Evolutionary conservation across 2,797 vertebrate genomes (phyloP), one percentile per base, ranked within the genome.

Genomic region (Poecilia velifera): DNA sequence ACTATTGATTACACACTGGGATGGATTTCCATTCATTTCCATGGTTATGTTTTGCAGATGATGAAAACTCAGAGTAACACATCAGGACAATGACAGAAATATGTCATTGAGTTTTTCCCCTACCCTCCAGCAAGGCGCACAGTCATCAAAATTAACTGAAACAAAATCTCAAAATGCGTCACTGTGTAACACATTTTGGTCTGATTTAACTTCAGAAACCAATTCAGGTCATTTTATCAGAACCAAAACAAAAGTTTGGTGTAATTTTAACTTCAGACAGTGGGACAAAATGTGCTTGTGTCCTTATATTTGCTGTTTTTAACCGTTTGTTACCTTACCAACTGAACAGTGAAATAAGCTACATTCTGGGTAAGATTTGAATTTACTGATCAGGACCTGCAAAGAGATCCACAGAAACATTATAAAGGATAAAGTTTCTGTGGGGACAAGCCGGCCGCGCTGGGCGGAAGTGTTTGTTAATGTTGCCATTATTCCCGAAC

Each of bases 401-500:
- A 25, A 2, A 68, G 36, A 12, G 2, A 41, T 41, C 3, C 3
- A 41, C 0, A 68, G 39, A 68, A 22, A 22, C 45, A 66, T 18
- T 28, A 66, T 76, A 72, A 77, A 66, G 75, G 72, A 79, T 79
- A 39, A 76, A 31, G 72, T 51, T 88, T 84, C 83, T 90, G 45
- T 83, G 22, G 82, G 78, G 85, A 74, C 3, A 46, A 2, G 62
- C 64, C 1, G 28, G 51, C 25, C 12, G 74, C 51, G 72, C 82
- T 84, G 79, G 80, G 75, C 76, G 81, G 76, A 84, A 49, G 73
- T 3, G 43, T 68, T 81, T 88, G 86, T 88, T 90, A 76, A 90
- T 89, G 83, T 83, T 90, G 75, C 84, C 66, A 66, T 87, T 90
- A 83, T 86, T 57, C 53, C 78, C 59, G 18, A 64, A 81, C 73